A percentile compares a stretch with the other conserved stretches of the same genome.
Evolutionary conservation across 2,888 invertebrate genomes (phyloP).

Genomic region (Leucophenga montana): DNA sequence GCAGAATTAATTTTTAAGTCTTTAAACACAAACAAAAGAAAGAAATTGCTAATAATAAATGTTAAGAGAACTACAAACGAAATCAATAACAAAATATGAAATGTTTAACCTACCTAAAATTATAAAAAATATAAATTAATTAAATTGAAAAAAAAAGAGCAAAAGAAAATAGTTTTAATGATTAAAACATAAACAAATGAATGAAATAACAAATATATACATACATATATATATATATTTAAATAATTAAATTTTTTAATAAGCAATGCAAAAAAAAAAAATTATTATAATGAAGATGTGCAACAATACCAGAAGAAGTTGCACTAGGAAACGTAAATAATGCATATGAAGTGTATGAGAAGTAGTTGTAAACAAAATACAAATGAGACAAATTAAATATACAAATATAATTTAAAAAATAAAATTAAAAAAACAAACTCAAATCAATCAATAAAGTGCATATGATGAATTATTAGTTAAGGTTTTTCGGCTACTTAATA

Average conservation of each 20-base stretch:
- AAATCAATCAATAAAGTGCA: constrained; percentile 28
- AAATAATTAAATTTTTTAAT: constrained; percentile 49
- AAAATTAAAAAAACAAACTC: constrained; percentile 38
- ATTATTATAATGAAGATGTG: constrained; percentile 42
- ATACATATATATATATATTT: constrained; percentile 49
- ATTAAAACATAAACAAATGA: constrained; percentile 43
- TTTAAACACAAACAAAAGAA: not conserved
- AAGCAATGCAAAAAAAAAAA: constrained; percentile 43
- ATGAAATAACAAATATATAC: constrained; percentile 16
- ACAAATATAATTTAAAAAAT: constrained; percentile 47
- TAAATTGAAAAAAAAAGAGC: constrained; percentile 45
- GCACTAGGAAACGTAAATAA: constrained; percentile 46
- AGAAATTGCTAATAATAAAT: constrained; percentile 6
- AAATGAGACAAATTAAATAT: constrained; percentile 40
- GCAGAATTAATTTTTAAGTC: constrained; percentile 5
- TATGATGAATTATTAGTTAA: not conserved
- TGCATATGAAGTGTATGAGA: constrained; percentile 48
- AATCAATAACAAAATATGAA: constrained; percentile 39
- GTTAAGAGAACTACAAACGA: not conserved
- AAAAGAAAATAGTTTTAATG: constrained; percentile 35
- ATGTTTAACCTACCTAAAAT: constrained; percentile 52
- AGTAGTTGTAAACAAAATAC: constrained; percentile 60
- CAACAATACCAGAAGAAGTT: constrained; percentile 47
- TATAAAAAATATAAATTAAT: constrained; percentile 42
- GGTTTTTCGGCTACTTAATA: too few relatives aligned